Conservation (phyloP, 2,797 vertebrate species). For the Peromyscus attwateri region DNA sequence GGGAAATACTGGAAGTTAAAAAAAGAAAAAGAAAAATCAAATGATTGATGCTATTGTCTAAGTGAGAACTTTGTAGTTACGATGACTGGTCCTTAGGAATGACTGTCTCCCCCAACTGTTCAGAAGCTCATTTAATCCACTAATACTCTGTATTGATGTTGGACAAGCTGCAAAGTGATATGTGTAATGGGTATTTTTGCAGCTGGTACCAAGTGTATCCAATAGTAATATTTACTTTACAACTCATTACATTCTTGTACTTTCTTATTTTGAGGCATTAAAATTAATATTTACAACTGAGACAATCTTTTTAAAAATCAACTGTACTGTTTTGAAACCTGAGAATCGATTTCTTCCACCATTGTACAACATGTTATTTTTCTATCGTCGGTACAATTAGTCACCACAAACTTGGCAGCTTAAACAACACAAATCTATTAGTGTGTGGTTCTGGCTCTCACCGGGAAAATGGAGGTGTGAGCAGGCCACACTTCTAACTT, state of each 20-base stretch:
- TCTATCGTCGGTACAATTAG: not conserved
- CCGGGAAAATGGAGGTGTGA: not conserved
- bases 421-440: not conserved
- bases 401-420: not conserved
- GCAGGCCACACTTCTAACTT: not conserved
- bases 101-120: not conserved
- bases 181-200: constrained; percentile 65
- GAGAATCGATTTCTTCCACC: not conserved
- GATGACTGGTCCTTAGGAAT: constrained; percentile 53
- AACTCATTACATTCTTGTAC: constrained; percentile 68
- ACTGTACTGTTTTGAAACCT: not conserved
- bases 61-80: constrained; percentile 89
- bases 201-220: constrained; percentile 62
- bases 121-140: constrained; percentile 17
- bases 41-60: constrained; percentile 88
- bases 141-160: constrained; percentile 58
- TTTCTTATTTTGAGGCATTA: constrained; percentile 59
- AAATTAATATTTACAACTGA: constrained; percentile 63
- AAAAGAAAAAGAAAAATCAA: constrained; percentile 87
- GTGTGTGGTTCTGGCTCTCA: not conserved
- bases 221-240: constrained; percentile 80
- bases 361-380: not conserved
- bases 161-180: constrained; percentile 56
- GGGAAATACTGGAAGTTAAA: constrained; percentile 89
- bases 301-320: constrained; percentile 11